Evolutionary conservation across 2,113 vertebrate genomes (phyloP), one percentile per base, ranked within the genome.

Genomic region (Eclectus roratus): DNA sequence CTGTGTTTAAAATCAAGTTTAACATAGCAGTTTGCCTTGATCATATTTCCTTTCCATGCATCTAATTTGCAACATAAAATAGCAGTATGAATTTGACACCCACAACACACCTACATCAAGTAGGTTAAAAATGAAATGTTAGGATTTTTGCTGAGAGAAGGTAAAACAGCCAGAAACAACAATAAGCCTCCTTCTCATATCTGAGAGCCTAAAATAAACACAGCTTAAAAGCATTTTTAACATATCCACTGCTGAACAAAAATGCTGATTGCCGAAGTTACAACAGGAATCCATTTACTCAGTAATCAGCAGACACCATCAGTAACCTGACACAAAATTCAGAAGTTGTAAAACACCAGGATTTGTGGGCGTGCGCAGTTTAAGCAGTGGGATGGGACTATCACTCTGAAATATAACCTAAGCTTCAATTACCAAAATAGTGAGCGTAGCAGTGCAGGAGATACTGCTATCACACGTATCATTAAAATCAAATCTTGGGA

Each of bases 401-500:
- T 43, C 16, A 29, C 37, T 72, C 53, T 71, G 43, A 83, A 88
- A 78, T 20, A 63, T 8, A 72, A 72, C 33, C n/a, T 27, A 81
- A 33, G 28, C 23, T 96, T 81, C 28, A 60, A 7, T 43, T 86
- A 63, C 55, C 37, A 87, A 85, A 96, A 77, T 1, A 91, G 10
- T 24, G 29, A 89, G 33, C 52, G 55, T 1, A 61, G 71, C 64
- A 56, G 44, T 23, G 73, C 69, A 89, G 80, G 66, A 90, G 23
- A 53, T 61, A 85, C 23, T 74, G 33, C 21, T 46, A 31, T 68
- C 50, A 68, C 27, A 70, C 11, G 6, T 7, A 77, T 7, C 44
- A 72, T 66, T 81, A 91, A 91, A 85, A 81, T 39, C 12, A 87
- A 94, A 94, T 58, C 24, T 12, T 70, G 53, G 10, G 95, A 94